Evolutionary conservation across 2,888 invertebrate species (phyloP).

Genomic region (Rhaphigaster nebulosa): DNA sequence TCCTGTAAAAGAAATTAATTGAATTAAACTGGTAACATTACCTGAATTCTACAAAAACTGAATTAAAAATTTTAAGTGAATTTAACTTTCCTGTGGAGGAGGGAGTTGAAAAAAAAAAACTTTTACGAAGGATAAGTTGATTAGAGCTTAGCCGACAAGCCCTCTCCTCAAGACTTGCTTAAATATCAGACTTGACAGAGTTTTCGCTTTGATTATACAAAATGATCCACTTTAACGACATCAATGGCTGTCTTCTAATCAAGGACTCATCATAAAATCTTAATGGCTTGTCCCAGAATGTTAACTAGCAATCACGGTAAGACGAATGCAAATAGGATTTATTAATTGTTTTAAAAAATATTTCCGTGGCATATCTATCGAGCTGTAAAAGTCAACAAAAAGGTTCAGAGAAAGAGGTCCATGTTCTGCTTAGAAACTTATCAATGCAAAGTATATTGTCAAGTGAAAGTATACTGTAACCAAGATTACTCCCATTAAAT

Average conservation of each 20-base stretch:
- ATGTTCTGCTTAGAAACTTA: too few species aligned
- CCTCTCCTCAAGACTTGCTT: constrained; percentile 18
- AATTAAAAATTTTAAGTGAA: constrained; percentile 55
- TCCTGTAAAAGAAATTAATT: constrained; percentile 16
- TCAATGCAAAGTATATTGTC: too few species aligned
- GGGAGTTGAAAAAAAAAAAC: background rate
- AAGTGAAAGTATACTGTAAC: too few species aligned
- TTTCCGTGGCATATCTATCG: background rate
- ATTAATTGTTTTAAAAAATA: background rate
- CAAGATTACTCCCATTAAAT: too few species aligned
- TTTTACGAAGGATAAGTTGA: constrained; percentile 43
- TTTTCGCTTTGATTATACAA: constrained; percentile 44
- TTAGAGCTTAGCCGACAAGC: constrained; percentile 9
- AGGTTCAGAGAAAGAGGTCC: too few species aligned
- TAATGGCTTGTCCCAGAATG: background rate
- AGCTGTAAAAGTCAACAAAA: too few species aligned
- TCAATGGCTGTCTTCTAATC: constrained; percentile 22
- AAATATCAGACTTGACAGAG: constrained; percentile 3
- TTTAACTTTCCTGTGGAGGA: constrained; percentile 45
- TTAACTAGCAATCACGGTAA: background rate
- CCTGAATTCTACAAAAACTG: constrained; percentile 38
- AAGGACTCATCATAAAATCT: background rate
- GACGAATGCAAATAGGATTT: background rate
- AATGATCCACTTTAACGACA: constrained; percentile 8
- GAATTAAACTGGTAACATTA: constrained; percentile 22